phyloP scores from a whole-genome alignment of 2,888 invertebrate species.

The Amblyteles armatorius region DNA sequence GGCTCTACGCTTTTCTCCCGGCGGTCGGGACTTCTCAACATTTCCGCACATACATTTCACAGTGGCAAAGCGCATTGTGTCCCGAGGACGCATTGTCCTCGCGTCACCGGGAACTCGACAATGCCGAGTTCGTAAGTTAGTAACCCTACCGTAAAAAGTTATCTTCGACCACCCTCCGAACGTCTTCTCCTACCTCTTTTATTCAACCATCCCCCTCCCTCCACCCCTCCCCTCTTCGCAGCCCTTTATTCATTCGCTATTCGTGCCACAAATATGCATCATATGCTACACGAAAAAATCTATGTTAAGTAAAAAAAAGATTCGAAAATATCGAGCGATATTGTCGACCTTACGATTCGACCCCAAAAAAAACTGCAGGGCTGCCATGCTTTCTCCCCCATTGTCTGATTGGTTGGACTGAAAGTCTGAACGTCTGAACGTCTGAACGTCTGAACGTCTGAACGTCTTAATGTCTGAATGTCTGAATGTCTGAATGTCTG shows the following conservation, averaged over 20 bases:
- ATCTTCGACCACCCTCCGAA: conserved; percentile 77
- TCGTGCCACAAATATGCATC: conserved; percentile 44
- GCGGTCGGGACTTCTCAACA: conserved; percentile 11
- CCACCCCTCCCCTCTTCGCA: background rate
- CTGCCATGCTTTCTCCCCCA: too few species aligned
- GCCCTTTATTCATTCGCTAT: conserved; percentile 21
- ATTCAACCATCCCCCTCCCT: background rate
- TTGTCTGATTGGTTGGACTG: too few species aligned
- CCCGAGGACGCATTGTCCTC: conserved; percentile 81
- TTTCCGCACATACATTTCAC: conserved; percentile 36
- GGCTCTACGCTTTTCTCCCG: conserved; percentile 12
- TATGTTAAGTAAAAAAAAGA: too few species aligned
- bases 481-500: too few species aligned
- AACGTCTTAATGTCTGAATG: too few species aligned
- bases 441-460: too few species aligned
- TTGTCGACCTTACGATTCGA: too few species aligned
- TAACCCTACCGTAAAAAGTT: conserved; percentile 82
- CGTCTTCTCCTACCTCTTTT: conserved; percentile 66
- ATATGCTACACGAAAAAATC: too few species aligned
- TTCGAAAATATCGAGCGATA: too few species aligned
- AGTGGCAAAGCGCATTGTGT: conserved; percentile 76
- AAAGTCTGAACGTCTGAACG: too few species aligned
- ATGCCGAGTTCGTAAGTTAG: conserved; percentile 81
- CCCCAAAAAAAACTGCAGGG: too few species aligned
- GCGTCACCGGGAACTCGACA: conserved; percentile 80